Conservation (phyloP, 2,888 invertebrate genomes). For the Galerucella calmariensis region DNA sequence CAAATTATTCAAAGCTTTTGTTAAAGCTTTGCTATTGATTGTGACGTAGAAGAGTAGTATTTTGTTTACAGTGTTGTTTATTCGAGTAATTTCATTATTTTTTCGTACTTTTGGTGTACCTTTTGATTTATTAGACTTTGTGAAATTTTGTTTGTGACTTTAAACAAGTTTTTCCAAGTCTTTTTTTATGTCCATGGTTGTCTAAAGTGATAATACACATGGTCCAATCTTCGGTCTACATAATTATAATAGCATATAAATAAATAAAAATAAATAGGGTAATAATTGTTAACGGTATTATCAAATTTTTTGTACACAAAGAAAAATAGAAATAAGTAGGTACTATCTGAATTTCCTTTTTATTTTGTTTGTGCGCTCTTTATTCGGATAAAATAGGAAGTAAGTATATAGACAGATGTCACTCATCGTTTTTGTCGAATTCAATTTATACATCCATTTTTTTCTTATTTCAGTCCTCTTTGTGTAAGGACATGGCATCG, state of each 20-base stretch:
- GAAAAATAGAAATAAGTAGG: constrained; percentile 50
- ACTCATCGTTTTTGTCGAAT: neutral
- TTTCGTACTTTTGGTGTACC: too few relatives aligned
- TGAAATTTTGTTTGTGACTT: too few relatives aligned
- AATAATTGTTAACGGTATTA: constrained; percentile 9
- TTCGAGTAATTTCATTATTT: too few relatives aligned
- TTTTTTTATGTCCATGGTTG: neutral
- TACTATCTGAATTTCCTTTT: constrained; percentile 67
- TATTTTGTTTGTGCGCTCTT: constrained; percentile 66
- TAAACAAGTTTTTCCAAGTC: too few relatives aligned
- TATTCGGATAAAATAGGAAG: constrained; percentile 65
- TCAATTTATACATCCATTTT: constrained; percentile 7
- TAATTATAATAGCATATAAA: constrained; percentile 18
- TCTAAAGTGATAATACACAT: constrained; percentile 7
- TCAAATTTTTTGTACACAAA: constrained; percentile 15
- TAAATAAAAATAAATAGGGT: constrained; percentile 17
- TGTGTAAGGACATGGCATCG: constrained; percentile 79
- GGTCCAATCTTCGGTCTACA: constrained; percentile 18
- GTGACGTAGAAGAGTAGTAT: too few relatives aligned
- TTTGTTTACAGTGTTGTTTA: too few relatives aligned
- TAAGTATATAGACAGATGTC: constrained; percentile 56
- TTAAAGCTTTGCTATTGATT: too few relatives aligned
- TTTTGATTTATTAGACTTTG: too few relatives aligned
- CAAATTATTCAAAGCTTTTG: too few relatives aligned
- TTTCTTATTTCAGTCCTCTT: constrained; percentile 69